These are phyloP conservation scores for Monomorium pharaonis DNA, from an alignment of 1,140 invertebrate species.

Conservation along the genomic window DNA sequence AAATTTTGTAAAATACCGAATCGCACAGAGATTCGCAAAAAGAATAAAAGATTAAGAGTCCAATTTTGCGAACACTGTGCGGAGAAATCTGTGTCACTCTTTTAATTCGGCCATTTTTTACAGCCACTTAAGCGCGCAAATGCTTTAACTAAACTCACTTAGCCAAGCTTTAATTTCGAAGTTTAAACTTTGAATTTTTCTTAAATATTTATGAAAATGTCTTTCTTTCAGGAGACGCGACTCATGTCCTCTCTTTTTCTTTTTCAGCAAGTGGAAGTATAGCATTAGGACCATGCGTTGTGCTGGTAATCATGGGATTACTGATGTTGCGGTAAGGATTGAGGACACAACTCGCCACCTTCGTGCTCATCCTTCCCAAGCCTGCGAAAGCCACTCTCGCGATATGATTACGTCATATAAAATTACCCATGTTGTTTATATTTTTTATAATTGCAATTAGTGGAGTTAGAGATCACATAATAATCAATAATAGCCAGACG, in stretches of 20 bases:
- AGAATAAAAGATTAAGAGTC: conserved; percentile 39
- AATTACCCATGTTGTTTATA: conserved; percentile 76
- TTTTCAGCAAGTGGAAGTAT: conserved; percentile 67
- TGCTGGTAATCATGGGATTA: conserved; percentile 58
- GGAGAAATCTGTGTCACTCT: neutral
- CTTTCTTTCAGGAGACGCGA: neutral
- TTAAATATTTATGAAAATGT: conserved; percentile 49
- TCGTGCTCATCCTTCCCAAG: conserved; percentile 61
- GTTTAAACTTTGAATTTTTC: conserved; percentile 24
- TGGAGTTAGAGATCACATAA: conserved; percentile 58
- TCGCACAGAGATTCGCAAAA: neutral
- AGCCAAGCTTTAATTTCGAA: conserved; percentile 7
- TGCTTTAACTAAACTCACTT: neutral
- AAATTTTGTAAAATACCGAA: conserved; percentile 5
- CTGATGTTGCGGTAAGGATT: conserved; percentile 66
- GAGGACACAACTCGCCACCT: neutral
- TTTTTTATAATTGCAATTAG: conserved; percentile 78
- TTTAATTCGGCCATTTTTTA: conserved; percentile 36
- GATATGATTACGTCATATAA: conserved; percentile 61
- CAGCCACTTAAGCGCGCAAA: neutral
- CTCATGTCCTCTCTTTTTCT: neutral
- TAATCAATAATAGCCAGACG: conserved; percentile 44
- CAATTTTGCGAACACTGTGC: conserved; percentile 39
- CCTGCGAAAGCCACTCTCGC: conserved; percentile 9
- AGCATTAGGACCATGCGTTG: conserved; percentile 47